Evolutionary conservation across 1,140 invertebrate species (phyloP).

Genomic region (Cydia strobilella): DNA sequence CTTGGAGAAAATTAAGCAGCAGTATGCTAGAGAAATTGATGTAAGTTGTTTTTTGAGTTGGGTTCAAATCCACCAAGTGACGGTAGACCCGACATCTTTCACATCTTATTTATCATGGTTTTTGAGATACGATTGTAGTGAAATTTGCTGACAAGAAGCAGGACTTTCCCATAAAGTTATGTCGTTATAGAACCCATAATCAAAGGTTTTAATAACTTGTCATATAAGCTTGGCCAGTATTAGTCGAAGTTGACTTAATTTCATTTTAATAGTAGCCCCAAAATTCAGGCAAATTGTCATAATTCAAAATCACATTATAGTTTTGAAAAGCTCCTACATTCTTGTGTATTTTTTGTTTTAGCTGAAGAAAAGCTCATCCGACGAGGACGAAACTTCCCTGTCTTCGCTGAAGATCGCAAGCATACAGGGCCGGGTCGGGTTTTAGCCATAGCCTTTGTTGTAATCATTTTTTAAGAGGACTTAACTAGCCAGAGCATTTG

Average conservation of each 20-base stretch:
- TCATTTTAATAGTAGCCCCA: no score
- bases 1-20: conserved; percentile 53
- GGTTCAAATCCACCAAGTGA: background rate
- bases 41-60: conserved; percentile 39
- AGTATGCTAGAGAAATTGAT: conserved; percentile 37
- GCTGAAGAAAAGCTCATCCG: conserved; percentile 42
- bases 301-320: no score
- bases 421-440: conserved; percentile 55
- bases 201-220: no score
- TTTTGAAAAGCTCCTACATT: background rate
- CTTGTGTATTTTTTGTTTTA: conserved; percentile 46
- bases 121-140: no score
- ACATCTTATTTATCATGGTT: no score
- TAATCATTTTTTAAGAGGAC: background rate
- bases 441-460: conserved; percentile 38
- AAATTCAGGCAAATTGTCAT: no score
- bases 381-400: conserved; percentile 41
- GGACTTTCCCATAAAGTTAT: no score
- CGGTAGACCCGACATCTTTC: background rate
- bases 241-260: no score
- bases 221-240: no score
- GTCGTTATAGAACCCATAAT: no score
- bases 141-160: no score
- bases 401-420: conserved; percentile 56
- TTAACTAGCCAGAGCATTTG: background rate